Conservation (phyloP, 2,797 vertebrate genomes). For the Vultur gryphus region DNA sequence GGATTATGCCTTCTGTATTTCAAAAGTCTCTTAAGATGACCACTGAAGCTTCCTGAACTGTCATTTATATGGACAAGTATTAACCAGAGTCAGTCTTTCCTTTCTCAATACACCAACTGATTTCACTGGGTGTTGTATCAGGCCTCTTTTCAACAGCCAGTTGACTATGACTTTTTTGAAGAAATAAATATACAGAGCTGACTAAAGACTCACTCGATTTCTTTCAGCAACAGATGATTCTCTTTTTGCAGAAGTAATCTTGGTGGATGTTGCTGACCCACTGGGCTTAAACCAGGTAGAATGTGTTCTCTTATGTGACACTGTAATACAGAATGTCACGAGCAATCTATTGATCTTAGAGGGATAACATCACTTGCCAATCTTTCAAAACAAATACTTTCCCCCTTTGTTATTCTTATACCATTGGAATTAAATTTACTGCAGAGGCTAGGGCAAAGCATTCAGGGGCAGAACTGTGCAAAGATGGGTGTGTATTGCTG, state of each 20-base stretch:
- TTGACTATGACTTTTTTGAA: not conserved
- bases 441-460: not conserved
- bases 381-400: not conserved
- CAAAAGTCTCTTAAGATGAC: not conserved
- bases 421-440: not conserved
- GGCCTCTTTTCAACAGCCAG: not conserved
- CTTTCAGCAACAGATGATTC: not conserved
- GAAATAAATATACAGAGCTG: not conserved
- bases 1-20: not conserved
- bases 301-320: rapidly evolving
- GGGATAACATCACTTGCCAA: not conserved
- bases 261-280: not conserved
- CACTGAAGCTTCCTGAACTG: not conserved
- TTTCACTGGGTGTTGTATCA: not conserved
- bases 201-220: not conserved
- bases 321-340: not conserved
- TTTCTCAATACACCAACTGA: not conserved
- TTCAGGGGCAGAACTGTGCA: not conserved
- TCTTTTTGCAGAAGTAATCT: not conserved
- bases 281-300: not conserved
- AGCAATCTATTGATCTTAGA: not conserved
- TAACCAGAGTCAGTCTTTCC: not conserved
- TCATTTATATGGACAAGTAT: not conserved
- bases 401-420: not conserved
- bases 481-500: not conserved